Percentiles rank a stretch among this genome's conserved stretches.
Evolutionary conservation across 2,113 vertebrate genomes (phyloP).

Genomic region (Gymnobelideus leadbeateri): DNA sequence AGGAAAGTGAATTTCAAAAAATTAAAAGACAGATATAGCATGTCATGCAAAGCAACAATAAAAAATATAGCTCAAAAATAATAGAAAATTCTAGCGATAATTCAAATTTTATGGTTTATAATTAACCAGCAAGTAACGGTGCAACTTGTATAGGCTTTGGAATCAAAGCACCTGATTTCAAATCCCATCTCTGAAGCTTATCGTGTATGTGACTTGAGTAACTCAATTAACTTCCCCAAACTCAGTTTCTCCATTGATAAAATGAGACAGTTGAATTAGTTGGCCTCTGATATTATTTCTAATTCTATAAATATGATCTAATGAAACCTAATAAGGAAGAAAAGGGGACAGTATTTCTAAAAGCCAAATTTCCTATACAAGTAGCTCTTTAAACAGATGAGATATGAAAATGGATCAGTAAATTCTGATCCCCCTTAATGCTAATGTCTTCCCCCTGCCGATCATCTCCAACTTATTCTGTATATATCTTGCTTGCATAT

Average conservation of each 20-base stretch:
- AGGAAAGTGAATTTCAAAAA: neutral
- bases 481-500: neutral
- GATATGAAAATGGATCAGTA: neutral
- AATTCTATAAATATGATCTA: neutral
- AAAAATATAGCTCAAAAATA: neutral
- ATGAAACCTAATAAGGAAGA: neutral
- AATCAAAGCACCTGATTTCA: neutral
- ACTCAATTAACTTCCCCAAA: neutral
- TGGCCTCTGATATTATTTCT: neutral
- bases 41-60: neutral
- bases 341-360: neutral
- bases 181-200: neutral
- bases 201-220: neutral
- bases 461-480: neutral
- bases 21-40: neutral
- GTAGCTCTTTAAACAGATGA: neutral
- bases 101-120: neutral
- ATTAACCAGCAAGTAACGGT: neutral
- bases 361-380: neutral
- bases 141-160: neutral
- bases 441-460: neutral
- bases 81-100: neutral
- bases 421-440: neutral
- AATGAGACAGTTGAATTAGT: neutral
- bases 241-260: neutral